These are phyloP conservation scores for Busseola fusca DNA, from an alignment of 2,888 invertebrate genomes.

Conservation along the genomic window DNA sequence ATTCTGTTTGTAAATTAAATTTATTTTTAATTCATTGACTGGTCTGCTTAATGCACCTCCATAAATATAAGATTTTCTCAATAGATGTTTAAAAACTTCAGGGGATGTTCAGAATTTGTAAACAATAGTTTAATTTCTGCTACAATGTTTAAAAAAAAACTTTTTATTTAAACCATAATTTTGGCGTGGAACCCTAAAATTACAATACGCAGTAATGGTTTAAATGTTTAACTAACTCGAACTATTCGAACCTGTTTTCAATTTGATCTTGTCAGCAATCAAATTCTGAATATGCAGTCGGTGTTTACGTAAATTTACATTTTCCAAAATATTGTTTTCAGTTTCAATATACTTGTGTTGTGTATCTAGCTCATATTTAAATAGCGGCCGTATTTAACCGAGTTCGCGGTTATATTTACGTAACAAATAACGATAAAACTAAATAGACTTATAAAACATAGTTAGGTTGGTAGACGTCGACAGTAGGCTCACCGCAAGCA, in stretches of 20 bases:
- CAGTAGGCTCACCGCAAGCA: conserved; percentile 39
- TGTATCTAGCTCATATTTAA: conserved; percentile 28
- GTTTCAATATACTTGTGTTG: conserved; percentile 4
- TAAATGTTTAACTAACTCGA: background rate
- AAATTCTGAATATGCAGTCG: conserved; percentile 20
- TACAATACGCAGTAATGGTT: background rate
- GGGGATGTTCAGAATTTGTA: conserved; percentile 12
- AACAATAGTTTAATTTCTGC: conserved; percentile 9
- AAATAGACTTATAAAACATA: conserved; percentile 56
- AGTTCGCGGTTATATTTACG: conserved; percentile 44
- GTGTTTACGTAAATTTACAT: conserved; percentile 29
- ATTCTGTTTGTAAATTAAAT: conserved; percentile 50
- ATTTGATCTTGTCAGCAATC: conserved; percentile 10
- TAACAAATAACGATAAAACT: conserved; percentile 44
- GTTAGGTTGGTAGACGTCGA: conserved; percentile 33
- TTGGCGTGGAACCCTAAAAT: background rate
- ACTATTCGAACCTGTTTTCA: conserved; percentile 11
- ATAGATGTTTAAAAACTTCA: conserved; percentile 26
- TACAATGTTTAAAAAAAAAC: too few species aligned
- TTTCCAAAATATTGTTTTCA: conserved; percentile 21
- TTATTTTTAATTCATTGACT: too few species aligned
- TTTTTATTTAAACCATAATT: too few species aligned
- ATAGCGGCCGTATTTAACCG: conserved; percentile 23
- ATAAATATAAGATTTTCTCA: conserved; percentile 39
- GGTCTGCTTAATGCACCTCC: conserved; percentile 49